Evolutionary conservation across 2,797 vertebrate species (phyloP), one percentile per base, ranked within the genome.

Genomic region (Schizopygopsis pylzovi): DNA sequence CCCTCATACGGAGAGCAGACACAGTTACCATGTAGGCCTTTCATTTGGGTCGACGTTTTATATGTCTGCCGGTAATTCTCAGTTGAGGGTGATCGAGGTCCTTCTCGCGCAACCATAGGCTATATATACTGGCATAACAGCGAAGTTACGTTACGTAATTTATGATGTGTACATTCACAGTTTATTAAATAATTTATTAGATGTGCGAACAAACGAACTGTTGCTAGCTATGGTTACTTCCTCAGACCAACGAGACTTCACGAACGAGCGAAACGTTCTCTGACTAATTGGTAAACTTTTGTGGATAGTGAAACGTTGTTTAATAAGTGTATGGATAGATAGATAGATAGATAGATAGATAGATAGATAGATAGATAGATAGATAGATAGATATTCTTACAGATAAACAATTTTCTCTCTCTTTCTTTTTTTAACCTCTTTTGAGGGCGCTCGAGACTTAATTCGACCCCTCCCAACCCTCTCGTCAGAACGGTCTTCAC

Each of bases 221-320:
- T 28, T 65, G 61, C 28, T 61, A 33, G 61, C 15, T 61, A 33
- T 6, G 5, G 25, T 33, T 65, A n/a, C 8, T 1, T 59, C 20
- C 22, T n/a, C 22, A n/a, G 54, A 56, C 54, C 7, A 59, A n/a
- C 13, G 28, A 33, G 28, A 33, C 28, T 33, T 28, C 28, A 28
- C 28, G 28, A 28, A 28, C 28, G 13, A 49, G 47, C 47, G 47
- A 15, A 49, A 49, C 4, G 6, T 18, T 52, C 49, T 52, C 49
- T 52, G 54, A 56, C 56, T n/a, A 59, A n/a, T 59, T 59, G n/a
- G 56, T n/a, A n/a, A n/a, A n/a, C 56, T 59, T n/a, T n/a, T 59
- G 8, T n/a, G 8, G 7, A 59, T 59, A 59, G 22, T 59, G 54
- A 56, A 56, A 56, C 20, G 20, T 54, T 56, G 45, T 49, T 49